Conservation (phyloP, 2,113 vertebrate genomes). For the Hipposideros armiger region DNA sequence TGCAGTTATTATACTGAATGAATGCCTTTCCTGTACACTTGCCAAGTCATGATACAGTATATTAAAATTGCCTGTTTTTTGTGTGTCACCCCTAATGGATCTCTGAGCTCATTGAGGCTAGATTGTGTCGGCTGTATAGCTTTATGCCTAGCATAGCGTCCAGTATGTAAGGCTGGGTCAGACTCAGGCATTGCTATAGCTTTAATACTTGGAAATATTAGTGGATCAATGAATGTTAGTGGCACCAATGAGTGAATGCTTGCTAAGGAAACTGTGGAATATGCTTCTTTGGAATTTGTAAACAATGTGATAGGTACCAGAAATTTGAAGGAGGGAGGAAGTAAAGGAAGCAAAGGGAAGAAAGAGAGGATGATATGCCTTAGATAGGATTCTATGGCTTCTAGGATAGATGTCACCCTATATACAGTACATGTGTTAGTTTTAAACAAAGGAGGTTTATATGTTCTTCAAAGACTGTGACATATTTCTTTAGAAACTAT, state of each 20-base stretch:
- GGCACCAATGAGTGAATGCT: background rate
- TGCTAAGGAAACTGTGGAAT: background rate
- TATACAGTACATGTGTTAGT: background rate
- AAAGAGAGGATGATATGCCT: background rate
- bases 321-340: background rate
- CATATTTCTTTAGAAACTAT: constrained; percentile 7
- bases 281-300: background rate
- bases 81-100: background rate
- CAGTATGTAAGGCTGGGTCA: background rate
- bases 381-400: background rate
- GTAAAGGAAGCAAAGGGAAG: background rate
- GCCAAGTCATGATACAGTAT: background rate
- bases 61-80: background rate
- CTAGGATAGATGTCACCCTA: background rate
- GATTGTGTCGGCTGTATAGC: background rate
- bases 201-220: constrained; percentile 32
- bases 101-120: background rate
- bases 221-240: background rate
- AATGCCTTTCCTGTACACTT: background rate
- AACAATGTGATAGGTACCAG: background rate
- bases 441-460: background rate
- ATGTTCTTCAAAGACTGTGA: background rate
- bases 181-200: background rate
- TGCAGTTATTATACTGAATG: background rate
- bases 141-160: background rate